phyloP scores from a whole-genome alignment of 1,140 invertebrate species.

The Dendrolimus kikuchii region DNA sequence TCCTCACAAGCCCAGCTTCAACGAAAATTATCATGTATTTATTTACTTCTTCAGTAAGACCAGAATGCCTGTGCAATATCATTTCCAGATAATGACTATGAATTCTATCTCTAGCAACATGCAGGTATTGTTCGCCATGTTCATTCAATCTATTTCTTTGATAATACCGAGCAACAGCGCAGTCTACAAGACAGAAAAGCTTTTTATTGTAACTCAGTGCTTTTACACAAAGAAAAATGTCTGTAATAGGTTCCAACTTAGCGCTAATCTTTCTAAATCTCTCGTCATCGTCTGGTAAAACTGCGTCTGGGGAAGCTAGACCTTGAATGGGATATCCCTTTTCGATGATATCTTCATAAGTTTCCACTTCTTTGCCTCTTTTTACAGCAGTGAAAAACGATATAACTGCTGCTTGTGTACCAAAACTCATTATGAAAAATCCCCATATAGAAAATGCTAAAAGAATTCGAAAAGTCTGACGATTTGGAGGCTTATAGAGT shows the following conservation, averaged over 20 bases:
- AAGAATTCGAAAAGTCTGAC: slow-evolving; percentile 43
- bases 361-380: slow-evolving; percentile 55
- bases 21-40: slow-evolving; percentile 30
- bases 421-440: slow-evolving; percentile 56
- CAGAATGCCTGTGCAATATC: slow-evolving; percentile 42
- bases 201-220: slow-evolving; percentile 41
- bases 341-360: slow-evolving; percentile 56
- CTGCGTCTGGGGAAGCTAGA: slow-evolving; percentile 54
- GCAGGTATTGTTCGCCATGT: slow-evolving; percentile 55
- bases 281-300: slow-evolving; percentile 52
- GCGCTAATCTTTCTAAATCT: slow-evolving; percentile 44
- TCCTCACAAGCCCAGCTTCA: slow-evolving; percentile 42
- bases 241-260: slow-evolving; percentile 34
- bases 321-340: slow-evolving; percentile 56
- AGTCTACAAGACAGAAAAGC: slow-evolving; percentile 60
- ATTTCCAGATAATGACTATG: slow-evolving; percentile 60
- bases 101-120: slow-evolving; percentile 53
- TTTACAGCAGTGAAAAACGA: slow-evolving; percentile 58
- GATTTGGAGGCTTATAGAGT: slow-evolving; percentile 39
- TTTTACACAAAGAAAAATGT: slow-evolving; percentile 46
- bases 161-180: slow-evolving; percentile 51
- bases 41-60: slow-evolving; percentile 37
- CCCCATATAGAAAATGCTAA: slow-evolving; percentile 45
- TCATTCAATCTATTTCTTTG: slow-evolving; percentile 49
- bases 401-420: slow-evolving; percentile 57